A percentile compares a stretch with the other conserved stretches of the same genome.
These are phyloP conservation scores for Deroplatys truncata DNA, from an alignment of 2,888 invertebrate genomes.

Conservation along the genomic window DNA sequence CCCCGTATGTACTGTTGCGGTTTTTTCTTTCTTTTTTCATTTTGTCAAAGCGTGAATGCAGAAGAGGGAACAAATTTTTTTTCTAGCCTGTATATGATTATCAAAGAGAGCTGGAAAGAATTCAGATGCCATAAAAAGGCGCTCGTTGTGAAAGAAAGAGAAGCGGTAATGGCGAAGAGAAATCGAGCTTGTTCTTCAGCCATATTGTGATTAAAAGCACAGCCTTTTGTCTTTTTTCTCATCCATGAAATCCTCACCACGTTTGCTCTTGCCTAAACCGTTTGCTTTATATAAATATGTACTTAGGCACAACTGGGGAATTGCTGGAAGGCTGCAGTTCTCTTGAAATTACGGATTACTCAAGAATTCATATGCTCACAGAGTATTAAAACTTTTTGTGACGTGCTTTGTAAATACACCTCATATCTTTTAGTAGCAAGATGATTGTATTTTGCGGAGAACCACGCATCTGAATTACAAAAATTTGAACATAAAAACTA, in stretches of 20 bases:
- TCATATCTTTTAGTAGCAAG: no score
- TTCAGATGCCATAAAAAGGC: slow-evolving; percentile 16
- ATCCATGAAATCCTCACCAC: not conserved
- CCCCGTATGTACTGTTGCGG: slow-evolving; percentile 22
- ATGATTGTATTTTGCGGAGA: no score
- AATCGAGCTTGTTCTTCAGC: slow-evolving; percentile 12
- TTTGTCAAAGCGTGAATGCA: slow-evolving; percentile 23
- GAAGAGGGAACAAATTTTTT: slow-evolving; percentile 20
- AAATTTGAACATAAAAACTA: no score
- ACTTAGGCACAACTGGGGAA: not conserved
- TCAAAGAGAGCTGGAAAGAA: slow-evolving; percentile 16
- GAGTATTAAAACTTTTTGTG: no score
- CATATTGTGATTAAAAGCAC: slow-evolving; percentile 22
- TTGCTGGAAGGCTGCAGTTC: no score
- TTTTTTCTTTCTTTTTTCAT: slow-evolving; percentile 18
- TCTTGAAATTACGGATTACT: not conserved
- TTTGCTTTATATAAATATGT: not conserved
- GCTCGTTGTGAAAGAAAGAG: not conserved
- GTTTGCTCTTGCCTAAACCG: not conserved
- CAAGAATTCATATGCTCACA: not conserved
- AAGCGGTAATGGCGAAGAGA: not conserved
- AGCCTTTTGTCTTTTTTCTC: not conserved
- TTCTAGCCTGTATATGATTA: not conserved
- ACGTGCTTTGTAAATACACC: no score
- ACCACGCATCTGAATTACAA: no score